Evolutionary conservation across 2,888 invertebrate genomes (phyloP).

Genomic region (Hydriomena furcata): DNA sequence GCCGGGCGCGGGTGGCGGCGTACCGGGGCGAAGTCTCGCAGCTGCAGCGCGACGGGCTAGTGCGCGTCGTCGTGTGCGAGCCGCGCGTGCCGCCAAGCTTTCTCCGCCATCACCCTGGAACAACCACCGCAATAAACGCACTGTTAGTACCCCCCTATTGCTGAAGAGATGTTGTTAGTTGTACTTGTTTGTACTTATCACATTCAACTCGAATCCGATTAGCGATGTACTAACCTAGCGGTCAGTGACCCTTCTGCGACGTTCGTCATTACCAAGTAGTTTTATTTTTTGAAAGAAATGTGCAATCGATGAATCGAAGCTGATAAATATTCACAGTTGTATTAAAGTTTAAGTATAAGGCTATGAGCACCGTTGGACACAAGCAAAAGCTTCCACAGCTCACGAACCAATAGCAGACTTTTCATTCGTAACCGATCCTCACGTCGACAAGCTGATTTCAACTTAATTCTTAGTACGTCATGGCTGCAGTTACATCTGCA

Average conservation of each 20-base stretch:
- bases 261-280: no score
- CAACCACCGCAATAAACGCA: no score
- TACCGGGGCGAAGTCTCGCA: constrained; percentile 85
- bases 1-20: constrained; percentile 92
- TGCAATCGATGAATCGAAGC: no score
- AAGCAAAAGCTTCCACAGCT: not conserved
- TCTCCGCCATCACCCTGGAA: constrained; percentile 73
- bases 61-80: constrained; percentile 85
- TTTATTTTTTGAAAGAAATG: no score
- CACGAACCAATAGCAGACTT: not conserved
- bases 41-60: constrained; percentile 89
- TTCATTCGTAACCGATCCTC: not conserved
- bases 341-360: not conserved
- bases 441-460: not conserved
- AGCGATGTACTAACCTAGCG: no score
- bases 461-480: not conserved
- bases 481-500: not conserved
- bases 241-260: no score
- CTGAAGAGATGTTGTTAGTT: no score
- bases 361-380: not conserved
- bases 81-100: constrained; percentile 60
- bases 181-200: no score
- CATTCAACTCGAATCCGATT: no score
- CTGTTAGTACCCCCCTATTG: not conserved
- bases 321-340: no score